Percentiles rank a stretch among this genome's conserved stretches.
phyloP scores from a whole-genome alignment of 2,113 vertebrate genomes.

The Seriola aureovittata region DNA sequence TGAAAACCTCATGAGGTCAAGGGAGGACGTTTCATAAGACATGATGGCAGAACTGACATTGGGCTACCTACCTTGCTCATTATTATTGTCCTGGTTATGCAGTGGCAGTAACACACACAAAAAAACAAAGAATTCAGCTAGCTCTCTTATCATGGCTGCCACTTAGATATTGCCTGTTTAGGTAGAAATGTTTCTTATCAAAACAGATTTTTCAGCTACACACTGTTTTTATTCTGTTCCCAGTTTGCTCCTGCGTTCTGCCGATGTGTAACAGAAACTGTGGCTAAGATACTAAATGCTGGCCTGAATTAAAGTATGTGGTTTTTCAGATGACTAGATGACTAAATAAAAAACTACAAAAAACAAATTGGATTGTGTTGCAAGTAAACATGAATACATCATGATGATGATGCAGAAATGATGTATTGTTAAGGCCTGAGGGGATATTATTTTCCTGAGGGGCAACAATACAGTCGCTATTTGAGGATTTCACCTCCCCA shows the following conservation, averaged over 20 bases:
- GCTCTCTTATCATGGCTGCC: not conserved
- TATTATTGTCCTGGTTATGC: not conserved
- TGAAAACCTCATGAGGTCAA: not conserved
- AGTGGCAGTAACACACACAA: not conserved
- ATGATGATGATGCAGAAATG: not conserved
- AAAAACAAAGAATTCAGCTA: not conserved
- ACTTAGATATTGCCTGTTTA: not conserved
- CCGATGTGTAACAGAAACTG: too few relatives aligned
- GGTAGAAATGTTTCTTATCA: not conserved
- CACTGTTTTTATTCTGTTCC: too few relatives aligned
- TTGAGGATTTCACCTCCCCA: not conserved
- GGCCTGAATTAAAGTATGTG: not conserved
- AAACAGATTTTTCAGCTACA: not conserved
- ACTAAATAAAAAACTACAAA: not conserved
- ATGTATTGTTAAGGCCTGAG: not conserved
- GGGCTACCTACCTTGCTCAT: not conserved
- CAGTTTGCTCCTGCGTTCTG: too few relatives aligned
- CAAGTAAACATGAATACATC: not conserved
- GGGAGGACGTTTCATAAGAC: not conserved
- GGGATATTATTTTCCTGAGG: not conserved
- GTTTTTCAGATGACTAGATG: too few relatives aligned
- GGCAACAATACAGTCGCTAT: not conserved
- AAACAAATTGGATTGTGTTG: not conserved
- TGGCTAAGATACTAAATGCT: too few relatives aligned
- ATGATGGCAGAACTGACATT: not conserved